Base-by-base conservation (phyloP, 2,888 invertebrate species). In the Autographa pulchrina region DNA sequence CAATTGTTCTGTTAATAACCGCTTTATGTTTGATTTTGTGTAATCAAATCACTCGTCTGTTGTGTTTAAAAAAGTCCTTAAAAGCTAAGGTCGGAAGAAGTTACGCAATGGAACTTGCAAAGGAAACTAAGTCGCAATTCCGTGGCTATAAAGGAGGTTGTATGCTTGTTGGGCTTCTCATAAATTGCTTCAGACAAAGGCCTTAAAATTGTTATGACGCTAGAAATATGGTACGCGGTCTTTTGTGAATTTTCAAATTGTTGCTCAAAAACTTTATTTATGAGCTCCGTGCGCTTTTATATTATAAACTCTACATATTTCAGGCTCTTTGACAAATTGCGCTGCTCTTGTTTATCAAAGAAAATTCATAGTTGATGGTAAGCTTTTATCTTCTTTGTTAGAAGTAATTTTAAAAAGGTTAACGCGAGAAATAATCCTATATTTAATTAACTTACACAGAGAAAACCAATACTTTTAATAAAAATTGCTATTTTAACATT, bases 181-280 rank as follows among this genome's bases (percentile, higher is more conserved):
- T 70, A 70, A 77, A 72, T 72, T 68, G 59, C 38, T 70, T 41
- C 43, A 68, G 41, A 79, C 68, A 74, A 73, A 68, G 56, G 61
- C 25, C 32, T 74, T 8, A 68, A 70, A 68, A 74, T 68, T 74
- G 41, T 65, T 67, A 18, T 54, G 62, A 56, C 65, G 52, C 18
- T 31, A 48, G 69, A 64, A 73, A 65, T 64, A 62, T n/a, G 62
- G 54, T n/a, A 52, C 41, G 68, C 61, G 68, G 54, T n/a, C 13
- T 62, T 61, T 80, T 70, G 64, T 59, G 56, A 62, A 60, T 35
- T 31, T 43, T 60, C 9, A n/a, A 20, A 64, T 62, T 77, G 35
- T 54, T 18, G 3, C 16, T 5, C 14, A 35, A 9, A 8, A 65
- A 62, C 18, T 52, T 70, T 20, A 11, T 54, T 13, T 56, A 20